Conservation (phyloP, 2,888 invertebrate genomes). For the Rapana venosa region DNA sequence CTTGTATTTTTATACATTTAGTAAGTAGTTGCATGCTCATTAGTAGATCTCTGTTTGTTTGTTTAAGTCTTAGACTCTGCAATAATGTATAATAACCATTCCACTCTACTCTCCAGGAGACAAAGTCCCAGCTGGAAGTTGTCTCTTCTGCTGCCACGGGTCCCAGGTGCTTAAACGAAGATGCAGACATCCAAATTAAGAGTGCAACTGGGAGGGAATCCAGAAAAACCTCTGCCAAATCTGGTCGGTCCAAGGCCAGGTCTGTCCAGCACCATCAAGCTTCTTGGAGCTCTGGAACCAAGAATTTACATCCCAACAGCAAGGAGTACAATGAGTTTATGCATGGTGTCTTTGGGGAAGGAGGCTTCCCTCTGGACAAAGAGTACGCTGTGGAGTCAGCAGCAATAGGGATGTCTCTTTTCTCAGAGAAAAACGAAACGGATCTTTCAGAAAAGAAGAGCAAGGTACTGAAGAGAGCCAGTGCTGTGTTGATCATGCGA, state of each 20-base stretch:
- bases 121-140: background rate
- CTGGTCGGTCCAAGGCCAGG: background rate
- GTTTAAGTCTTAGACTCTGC: background rate
- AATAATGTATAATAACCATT: background rate
- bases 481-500: slow-evolving; percentile 21
- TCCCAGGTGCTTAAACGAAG: slow-evolving; percentile 32
- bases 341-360: slow-evolving; percentile 12
- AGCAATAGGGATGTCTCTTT: slow-evolving; percentile 29
- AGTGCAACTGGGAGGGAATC: background rate
- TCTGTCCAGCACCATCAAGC: background rate
- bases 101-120: background rate
- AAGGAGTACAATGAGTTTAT: slow-evolving; percentile 14
- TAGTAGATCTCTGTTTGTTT: background rate
- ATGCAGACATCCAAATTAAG: background rate
- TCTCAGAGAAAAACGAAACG: background rate
- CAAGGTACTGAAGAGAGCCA: slow-evolving; percentile 40
- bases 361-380: slow-evolving; percentile 1
- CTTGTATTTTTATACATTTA: background rate
- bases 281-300: background rate
- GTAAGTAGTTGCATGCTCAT: background rate
- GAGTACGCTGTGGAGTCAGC: slow-evolving; percentile 27
- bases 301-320: background rate
- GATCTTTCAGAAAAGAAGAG: slow-evolving; percentile 30
- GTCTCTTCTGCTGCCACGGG: background rate
- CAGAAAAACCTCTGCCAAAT: background rate